These are phyloP conservation scores for Polylopha cassiicola DNA, from an alignment of 2,888 invertebrate genomes.

Conservation along the genomic window DNA sequence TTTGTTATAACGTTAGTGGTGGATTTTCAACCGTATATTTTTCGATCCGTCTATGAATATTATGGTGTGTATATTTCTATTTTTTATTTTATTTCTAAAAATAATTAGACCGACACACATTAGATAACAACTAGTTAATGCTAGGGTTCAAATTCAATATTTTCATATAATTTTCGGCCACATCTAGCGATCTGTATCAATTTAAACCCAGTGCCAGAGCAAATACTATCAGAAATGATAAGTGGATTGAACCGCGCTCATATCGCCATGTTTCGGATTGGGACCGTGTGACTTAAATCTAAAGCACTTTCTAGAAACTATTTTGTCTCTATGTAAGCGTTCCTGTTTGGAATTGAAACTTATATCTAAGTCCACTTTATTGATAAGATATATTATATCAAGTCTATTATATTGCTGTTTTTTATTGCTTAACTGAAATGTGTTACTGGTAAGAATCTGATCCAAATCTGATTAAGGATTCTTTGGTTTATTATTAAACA, in stretches of 20 bases:
- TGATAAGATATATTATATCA: too few species aligned
- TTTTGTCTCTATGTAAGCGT: conserved; percentile 17
- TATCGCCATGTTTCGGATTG: conserved; percentile 56
- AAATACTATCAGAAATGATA: conserved; percentile 39
- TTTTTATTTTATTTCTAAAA: not conserved
- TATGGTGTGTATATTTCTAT: not conserved
- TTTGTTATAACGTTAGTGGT: too few species aligned
- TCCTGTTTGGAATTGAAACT: conserved; percentile 26
- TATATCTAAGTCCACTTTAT: conserved; percentile 20
- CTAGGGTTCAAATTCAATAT: too few species aligned
- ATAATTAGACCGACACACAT: not conserved
- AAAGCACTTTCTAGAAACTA: conserved; percentile 25
- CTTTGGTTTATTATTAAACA: too few species aligned
- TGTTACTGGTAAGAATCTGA: too few species aligned
- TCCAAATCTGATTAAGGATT: too few species aligned
- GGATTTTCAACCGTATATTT: not conserved
- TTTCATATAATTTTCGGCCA: too few species aligned
- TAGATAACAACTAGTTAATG: too few species aligned
- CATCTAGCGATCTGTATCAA: conserved; percentile 14
- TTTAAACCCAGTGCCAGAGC: conserved; percentile 25
- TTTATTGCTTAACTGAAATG: too few species aligned
- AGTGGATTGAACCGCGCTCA: conserved; percentile 51
- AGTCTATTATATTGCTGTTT: too few species aligned
- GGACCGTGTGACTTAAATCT: conserved; percentile 39
- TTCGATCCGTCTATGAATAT: not conserved